Conservation (phyloP, 2,113 vertebrate genomes). For the Hypanus sabinus region DNA sequence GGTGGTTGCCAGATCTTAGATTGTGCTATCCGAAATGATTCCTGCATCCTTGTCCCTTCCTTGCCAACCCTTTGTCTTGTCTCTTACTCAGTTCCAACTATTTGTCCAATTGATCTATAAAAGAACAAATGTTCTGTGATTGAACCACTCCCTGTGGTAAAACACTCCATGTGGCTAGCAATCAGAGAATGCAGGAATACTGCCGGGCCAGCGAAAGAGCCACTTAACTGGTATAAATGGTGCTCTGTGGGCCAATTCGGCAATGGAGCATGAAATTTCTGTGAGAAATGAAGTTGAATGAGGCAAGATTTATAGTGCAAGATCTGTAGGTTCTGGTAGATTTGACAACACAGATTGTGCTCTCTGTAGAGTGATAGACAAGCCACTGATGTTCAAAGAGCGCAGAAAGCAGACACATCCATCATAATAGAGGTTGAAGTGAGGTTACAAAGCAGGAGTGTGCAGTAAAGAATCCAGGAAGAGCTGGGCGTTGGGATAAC, state of each 20-base stretch:
- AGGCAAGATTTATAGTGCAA: constrained; percentile 19
- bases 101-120: constrained; percentile 9
- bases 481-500: neutral
- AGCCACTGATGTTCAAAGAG: neutral
- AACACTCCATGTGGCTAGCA: constrained; percentile 31
- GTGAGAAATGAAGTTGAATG: constrained; percentile 25
- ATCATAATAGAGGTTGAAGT: neutral
- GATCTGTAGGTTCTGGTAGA: neutral
- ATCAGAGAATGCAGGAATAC: constrained; percentile 24
- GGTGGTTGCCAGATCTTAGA: neutral
- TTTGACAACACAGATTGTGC: neutral
- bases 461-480: neutral
- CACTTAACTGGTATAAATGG: constrained; percentile 29
- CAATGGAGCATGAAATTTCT: constrained; percentile 32
- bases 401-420: neutral
- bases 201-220: constrained; percentile 31
- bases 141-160: constrained; percentile 32
- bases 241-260: constrained; percentile 26
- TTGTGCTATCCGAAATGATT: neutral
- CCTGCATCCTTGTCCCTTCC: neutral
- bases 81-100: neutral
- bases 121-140: constrained; percentile 12
- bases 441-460: neutral
- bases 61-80: neutral
- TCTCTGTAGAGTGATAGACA: neutral